phyloP scores from a whole-genome alignment of 2,888 invertebrate genomes.

The Alentia gelatinosa region DNA sequence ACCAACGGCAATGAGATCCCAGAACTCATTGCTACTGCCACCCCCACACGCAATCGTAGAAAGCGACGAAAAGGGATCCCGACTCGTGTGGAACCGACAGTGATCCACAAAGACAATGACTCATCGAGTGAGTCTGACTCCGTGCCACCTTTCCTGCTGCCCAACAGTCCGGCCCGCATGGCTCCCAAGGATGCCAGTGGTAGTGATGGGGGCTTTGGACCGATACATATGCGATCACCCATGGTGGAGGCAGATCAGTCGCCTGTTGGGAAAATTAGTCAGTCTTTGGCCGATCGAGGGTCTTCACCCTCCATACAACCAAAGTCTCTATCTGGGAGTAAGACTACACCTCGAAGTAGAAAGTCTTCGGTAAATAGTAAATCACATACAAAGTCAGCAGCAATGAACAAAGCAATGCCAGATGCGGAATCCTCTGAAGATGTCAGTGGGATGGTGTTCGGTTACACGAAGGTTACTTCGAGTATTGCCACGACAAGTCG shows the following conservation, averaged over 20 bases:
- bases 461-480: conserved; percentile 7
- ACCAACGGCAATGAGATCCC: conserved; percentile 29
- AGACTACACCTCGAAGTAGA: neutral
- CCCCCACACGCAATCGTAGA: neutral
- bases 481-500: conserved; percentile 36
- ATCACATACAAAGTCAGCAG: neutral
- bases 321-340: neutral
- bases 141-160: conserved; percentile 7
- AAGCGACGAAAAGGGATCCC: conserved; percentile 30
- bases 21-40: neutral
- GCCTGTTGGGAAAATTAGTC: neutral
- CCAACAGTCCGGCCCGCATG: conserved; percentile 29
- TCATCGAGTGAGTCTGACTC: conserved; percentile 1
- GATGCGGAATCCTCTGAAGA: neutral
- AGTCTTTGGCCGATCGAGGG: neutral
- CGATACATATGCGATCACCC: neutral
- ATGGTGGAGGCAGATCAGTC: neutral
- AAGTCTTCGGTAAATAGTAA: neutral
- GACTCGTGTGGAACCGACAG: neutral
- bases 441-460: conserved; percentile 32
- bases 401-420: neutral
- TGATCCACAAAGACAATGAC: neutral
- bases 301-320: neutral
- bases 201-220: neutral
- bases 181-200: neutral